phyloP scores from a whole-genome alignment of 2,888 invertebrate genomes.

The Drosophila phalerata region DNA sequence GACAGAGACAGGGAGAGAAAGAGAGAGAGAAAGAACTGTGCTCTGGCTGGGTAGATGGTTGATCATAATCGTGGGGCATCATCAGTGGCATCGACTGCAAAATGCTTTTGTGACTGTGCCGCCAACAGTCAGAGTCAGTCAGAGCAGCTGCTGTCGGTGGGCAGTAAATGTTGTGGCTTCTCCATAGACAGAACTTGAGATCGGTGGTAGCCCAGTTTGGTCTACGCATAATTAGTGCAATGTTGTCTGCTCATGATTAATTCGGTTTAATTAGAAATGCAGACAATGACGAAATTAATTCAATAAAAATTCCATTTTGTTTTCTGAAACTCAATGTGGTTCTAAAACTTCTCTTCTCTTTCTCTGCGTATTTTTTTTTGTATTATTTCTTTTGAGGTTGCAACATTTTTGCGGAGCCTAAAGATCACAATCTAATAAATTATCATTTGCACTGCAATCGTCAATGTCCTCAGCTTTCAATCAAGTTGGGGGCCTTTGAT shows the following conservation, averaged over 20 bases:
- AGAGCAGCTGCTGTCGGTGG: conserved; percentile 30
- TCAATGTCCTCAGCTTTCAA: conserved; percentile 73
- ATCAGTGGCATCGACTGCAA: conserved; percentile 51
- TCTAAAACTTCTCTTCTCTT: conserved; percentile 17
- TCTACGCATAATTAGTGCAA: conserved; percentile 77
- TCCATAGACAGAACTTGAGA: conserved; percentile 26
- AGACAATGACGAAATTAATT: conserved; percentile 77
- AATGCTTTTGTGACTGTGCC: conserved; percentile 72
- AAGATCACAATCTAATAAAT: conserved; percentile 80
- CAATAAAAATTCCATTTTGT: conserved; percentile 72
- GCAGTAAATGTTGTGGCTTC: conserved; percentile 27
- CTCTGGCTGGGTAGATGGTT: conserved; percentile 49
- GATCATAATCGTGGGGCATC: conserved; percentile 72
- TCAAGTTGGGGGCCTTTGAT: conserved; percentile 75
- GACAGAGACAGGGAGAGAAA: neutral
- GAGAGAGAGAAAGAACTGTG: conserved; percentile 16
- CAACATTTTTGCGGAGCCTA: conserved; percentile 55
- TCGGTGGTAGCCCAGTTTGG: conserved; percentile 56
- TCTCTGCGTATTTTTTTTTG: neutral
- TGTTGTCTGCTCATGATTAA: conserved; percentile 74
- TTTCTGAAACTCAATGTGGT: conserved; percentile 23
- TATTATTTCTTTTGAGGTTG: conserved; percentile 6
- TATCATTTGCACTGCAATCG: conserved; percentile 82
- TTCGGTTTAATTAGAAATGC: conserved; percentile 81
- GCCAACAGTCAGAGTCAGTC: conserved; percentile 24